These are phyloP conservation scores for Oncorhynchus masou DNA, from an alignment of 2,113 vertebrate genomes.

Conservation along the genomic window DNA sequence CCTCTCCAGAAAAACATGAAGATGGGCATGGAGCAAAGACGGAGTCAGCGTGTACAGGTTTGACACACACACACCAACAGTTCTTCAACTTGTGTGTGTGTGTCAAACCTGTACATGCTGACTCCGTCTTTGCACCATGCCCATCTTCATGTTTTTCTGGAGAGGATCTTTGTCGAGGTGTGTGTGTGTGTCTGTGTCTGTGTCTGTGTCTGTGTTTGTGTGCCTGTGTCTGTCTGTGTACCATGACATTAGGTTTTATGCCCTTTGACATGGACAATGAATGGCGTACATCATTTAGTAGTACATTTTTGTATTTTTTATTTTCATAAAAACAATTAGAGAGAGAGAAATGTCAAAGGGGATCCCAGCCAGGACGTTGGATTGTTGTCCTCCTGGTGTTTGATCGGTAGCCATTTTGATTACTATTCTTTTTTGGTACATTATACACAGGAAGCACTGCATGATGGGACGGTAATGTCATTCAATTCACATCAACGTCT, in stretches of 20 bases:
- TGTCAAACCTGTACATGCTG: too few relatives aligned
- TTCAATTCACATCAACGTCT: constrained; percentile 5
- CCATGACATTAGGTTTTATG: constrained; percentile 60
- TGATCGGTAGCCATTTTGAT: constrained; percentile 45
- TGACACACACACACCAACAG: neutral
- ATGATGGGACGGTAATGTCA: neutral
- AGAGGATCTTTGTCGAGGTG: too few relatives aligned
- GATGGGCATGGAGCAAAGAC: constrained; percentile 77
- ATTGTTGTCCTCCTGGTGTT: constrained; percentile 61
- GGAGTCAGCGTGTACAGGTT: constrained; percentile 53
- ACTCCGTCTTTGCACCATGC: too few relatives aligned
- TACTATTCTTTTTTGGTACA: constrained; percentile 56
- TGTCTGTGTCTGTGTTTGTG: constrained; percentile 59
- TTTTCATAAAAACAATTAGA: constrained; percentile 64
- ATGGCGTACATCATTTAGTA: neutral
- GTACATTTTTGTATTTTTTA: neutral
- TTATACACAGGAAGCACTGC: constrained; percentile 43
- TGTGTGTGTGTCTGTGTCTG: neutral
- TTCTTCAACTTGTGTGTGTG: too few relatives aligned
- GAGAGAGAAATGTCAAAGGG: constrained; percentile 39
- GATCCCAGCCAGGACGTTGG: constrained; percentile 45
- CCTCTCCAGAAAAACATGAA: constrained; percentile 90
- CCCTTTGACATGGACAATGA: neutral
- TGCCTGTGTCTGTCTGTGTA: constrained; percentile 64
- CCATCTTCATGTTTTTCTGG: too few relatives aligned